phyloP scores from a whole-genome alignment of 2,797 vertebrate species.

The Coranthus polyacanthus region DNA sequence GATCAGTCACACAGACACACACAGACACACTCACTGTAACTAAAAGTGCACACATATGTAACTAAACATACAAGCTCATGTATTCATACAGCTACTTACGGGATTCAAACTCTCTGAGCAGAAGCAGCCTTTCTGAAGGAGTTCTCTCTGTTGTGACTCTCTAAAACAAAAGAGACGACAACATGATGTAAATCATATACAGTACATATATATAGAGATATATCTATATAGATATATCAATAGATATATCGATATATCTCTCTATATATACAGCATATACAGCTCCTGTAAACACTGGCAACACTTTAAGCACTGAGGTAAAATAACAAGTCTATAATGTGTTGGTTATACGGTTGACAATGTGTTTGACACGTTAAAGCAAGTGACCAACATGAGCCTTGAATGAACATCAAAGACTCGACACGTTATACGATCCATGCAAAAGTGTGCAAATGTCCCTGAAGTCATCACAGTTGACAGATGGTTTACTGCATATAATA shows the following conservation, averaged over 20 bases:
- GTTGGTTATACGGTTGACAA: background rate
- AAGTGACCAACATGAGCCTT: background rate
- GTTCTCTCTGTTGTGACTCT: conserved; percentile 82
- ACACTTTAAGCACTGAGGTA: background rate
- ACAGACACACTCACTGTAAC: conserved; percentile 49
- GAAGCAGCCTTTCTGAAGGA: conserved; percentile 82
- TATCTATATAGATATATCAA: too few relatives aligned
- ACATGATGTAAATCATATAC: too few relatives aligned
- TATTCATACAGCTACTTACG: conserved; percentile 79
- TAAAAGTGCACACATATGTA: conserved; percentile 62
- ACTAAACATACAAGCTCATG: conserved; percentile 40
- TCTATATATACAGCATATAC: too few relatives aligned
- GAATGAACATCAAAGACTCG: background rate
- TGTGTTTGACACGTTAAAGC: background rate
- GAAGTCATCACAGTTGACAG: background rate
- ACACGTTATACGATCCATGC: background rate
- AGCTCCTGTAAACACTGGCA: too few relatives aligned
- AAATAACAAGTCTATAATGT: background rate
- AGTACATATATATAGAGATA: too few relatives aligned
- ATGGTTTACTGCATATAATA: background rate
- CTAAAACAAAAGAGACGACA: conserved; percentile 63
- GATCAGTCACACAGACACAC: conserved; percentile 16
- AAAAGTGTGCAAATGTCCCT: conserved; percentile 26
- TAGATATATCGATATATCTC: too few relatives aligned
- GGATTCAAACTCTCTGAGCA: conserved; percentile 85